Base-by-base conservation (phyloP, 92 coral and sea anemone genomes). In the Phenganax marumi region DNA sequence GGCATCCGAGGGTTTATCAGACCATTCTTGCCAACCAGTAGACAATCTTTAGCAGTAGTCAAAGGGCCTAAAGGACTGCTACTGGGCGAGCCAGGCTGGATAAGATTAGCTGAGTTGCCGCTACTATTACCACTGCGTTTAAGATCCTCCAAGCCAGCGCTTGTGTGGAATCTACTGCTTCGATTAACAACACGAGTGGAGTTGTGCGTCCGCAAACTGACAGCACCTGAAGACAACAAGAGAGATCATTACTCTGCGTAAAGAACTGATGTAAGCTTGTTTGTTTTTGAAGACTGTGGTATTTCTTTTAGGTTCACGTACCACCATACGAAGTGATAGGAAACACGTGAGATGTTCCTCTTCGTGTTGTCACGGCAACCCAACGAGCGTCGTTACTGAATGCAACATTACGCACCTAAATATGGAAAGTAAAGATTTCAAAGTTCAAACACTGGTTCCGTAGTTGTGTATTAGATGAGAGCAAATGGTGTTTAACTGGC, bases 131-230 rank as follows among this genome's bases (percentile, higher is more conserved):
- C 23, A 65, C 51, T 61, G 47, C 80, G 84, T 51, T 89, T 93
- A 74, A 94, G 88, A 89, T 94, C 98, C 64, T 94, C 98, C 69
- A 94, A 81, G 53, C 98, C 98, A n/a, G 98, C 98, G 70, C 97
- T 93, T 49, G 97, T 94, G 88, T 94, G 98, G 76, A 92, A 94
- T 52, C 98, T 92, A 68, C 98, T 94, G 88, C 96, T 94, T 57
- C 98, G 98, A 86, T 94, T 94, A 55, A 94, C 98, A 8, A 94
- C 98, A 22, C 98, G 97, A 54, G 85, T 87, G 51, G 98, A 91
- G 69, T 88, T 88, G 70, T 94, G 98, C 52, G 98, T 94, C 65
- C 98, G 98, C 39, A 94, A 92, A 66, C 93, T 92, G 58, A 94
- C 90, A 78, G 97, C 81, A 26, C 98, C 98, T 94, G 43, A 5